phyloP scores from a whole-genome alignment of 2,113 vertebrate species.

The Numida meleagris region DNA sequence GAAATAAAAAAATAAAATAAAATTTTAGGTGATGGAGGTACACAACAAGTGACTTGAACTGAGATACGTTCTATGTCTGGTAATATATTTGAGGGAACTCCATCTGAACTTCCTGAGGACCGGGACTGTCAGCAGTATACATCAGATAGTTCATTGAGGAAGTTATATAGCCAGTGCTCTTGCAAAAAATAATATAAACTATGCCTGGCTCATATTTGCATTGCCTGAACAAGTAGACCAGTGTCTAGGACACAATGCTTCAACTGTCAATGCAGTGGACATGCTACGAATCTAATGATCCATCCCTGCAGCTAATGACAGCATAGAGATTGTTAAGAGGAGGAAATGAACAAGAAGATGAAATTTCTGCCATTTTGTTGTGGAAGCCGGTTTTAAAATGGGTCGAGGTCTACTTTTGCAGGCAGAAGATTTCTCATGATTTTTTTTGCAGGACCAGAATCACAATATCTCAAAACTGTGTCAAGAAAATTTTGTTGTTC shows the following conservation, averaged over 20 bases:
- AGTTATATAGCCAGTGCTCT: background rate
- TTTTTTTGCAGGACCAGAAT: background rate
- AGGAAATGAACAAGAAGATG: background rate
- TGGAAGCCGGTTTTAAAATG: background rate
- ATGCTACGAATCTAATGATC: background rate
- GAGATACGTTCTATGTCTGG: background rate
- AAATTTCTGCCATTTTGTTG: background rate
- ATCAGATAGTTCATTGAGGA: background rate
- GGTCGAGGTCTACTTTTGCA: background rate
- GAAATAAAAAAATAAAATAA: background rate
- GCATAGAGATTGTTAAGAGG: background rate
- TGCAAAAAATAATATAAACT: fast-evolving
- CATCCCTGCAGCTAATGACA: background rate
- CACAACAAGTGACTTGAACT: background rate
- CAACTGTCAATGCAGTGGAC: background rate
- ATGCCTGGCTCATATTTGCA: background rate
- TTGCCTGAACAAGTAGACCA: background rate
- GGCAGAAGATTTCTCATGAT: background rate
- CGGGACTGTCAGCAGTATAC: background rate
- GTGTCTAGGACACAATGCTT: background rate
- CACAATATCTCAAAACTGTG: background rate
- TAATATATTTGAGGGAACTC: background rate
- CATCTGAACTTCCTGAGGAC: background rate
- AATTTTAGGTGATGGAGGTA: background rate
- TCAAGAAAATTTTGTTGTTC: background rate